Evolutionary conservation across 2,888 invertebrate genomes (phyloP).

Genomic region (Galeruca laticollis): DNA sequence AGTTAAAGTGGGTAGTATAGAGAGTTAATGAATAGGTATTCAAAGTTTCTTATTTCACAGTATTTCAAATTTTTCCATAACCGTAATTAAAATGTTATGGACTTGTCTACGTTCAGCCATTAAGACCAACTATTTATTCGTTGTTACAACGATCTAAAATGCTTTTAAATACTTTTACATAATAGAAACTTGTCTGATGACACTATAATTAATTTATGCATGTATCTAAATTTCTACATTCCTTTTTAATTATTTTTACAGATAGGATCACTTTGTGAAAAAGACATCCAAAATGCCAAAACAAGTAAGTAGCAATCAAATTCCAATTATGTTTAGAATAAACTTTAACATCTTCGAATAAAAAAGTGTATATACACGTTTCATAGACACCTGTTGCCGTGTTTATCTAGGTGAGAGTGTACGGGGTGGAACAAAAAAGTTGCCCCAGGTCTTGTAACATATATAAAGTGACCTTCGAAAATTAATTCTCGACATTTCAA

Average conservation of each 20-base stretch:
- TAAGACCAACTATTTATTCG: not conserved
- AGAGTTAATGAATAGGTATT: slow-evolving; percentile 3
- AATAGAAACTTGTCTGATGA: not conserved
- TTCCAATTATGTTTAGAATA: not conserved
- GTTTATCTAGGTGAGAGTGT: slow-evolving; percentile 37
- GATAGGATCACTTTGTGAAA: slow-evolving; percentile 24
- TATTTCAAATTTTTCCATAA: not conserved
- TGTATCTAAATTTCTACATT: too few relatives aligned
- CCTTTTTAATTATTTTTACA: slow-evolving; percentile 10
- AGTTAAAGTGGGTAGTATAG: slow-evolving; percentile 1
- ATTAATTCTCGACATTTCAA: not conserved
- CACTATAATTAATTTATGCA: too few relatives aligned
- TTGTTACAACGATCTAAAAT: not conserved
- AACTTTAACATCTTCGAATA: slow-evolving; percentile 1
- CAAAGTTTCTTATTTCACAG: not conserved
- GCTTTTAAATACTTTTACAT: not conserved
- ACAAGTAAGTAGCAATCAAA: slow-evolving; percentile 55
- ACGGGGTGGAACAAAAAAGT: slow-evolving; percentile 16
- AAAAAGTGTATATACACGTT: slow-evolving; percentile 25
- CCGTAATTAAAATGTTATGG: not conserved
- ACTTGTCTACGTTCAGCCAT: not conserved
- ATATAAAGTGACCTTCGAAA: not conserved
- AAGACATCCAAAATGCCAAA: slow-evolving; percentile 62
- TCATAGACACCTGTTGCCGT: slow-evolving; percentile 39
- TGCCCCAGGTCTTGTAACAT: not conserved